A percentile compares a stretch with the other conserved stretches of the same genome.
Evolutionary conservation across 2,888 invertebrate species (phyloP).

Genomic region (Camptogramma bilineatum): DNA sequence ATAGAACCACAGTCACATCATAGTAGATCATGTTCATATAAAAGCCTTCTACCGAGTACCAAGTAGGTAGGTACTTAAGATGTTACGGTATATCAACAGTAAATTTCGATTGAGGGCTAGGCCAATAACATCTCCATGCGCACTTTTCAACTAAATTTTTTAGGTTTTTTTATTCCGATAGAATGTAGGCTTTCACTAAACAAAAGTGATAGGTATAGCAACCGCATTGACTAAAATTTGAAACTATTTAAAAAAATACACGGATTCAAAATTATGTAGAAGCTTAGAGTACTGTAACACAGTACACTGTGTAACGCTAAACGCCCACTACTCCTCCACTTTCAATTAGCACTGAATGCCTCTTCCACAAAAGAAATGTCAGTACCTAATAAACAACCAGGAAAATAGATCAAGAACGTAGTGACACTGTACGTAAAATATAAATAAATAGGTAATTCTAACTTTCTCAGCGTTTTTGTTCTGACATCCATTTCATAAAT

Average conservation of each 20-base stretch:
- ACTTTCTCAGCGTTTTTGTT: background rate
- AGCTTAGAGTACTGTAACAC: slow-evolving; percentile 10
- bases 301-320: slow-evolving; percentile 61
- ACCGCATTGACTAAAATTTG: background rate
- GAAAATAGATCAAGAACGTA: slow-evolving; percentile 43
- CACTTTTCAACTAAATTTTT: no score
- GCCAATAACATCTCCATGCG: background rate
- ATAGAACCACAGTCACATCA: slow-evolving; percentile 22
- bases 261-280: background rate
- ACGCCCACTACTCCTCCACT: slow-evolving; percentile 74
- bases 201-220: no score
- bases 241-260: background rate
- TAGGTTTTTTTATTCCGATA: no score
- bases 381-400: slow-evolving; percentile 55
- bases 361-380: slow-evolving; percentile 66
- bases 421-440: slow-evolving; percentile 12
- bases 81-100: background rate
- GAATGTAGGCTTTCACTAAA: no score
- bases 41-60: background rate
- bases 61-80: no score
- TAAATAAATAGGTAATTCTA: background rate
- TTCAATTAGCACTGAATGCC: slow-evolving; percentile 81
- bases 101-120: background rate
- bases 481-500: background rate
- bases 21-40: slow-evolving; percentile 13